Percentiles rank a stretch among this genome's conserved stretches.
These are phyloP conservation scores for Sabatieria punctata DNA, from an alignment of 2,888 invertebrate genomes.

Conservation along the genomic window DNA sequence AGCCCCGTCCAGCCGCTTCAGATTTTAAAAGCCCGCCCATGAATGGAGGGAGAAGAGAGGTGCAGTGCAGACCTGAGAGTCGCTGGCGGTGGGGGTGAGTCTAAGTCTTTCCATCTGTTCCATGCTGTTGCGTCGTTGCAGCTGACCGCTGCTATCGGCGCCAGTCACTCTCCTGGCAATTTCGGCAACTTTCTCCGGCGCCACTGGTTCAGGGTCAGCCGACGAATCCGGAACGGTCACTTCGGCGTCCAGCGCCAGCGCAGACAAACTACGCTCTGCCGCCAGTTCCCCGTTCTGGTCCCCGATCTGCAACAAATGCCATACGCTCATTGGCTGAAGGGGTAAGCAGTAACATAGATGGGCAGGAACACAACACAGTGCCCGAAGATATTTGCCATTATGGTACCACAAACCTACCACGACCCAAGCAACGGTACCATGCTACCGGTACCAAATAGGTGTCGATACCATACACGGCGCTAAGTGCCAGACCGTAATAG, in stretches of 20 bases:
- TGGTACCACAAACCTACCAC: neutral
- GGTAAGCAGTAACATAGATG: no score
- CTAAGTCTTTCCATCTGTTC: neutral
- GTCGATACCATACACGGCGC: no score
- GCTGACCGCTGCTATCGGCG: neutral
- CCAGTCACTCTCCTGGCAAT: neutral
- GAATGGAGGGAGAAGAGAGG: no score
- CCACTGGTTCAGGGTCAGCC: slow-evolving; percentile 6
- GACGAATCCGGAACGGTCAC: slow-evolving; percentile 3
- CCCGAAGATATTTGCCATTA: neutral
- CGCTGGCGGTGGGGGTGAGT: no score
- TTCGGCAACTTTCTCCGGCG: slow-evolving; percentile 40
- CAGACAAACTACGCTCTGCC: slow-evolving; percentile 76
- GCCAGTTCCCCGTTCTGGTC: slow-evolving; percentile 82
- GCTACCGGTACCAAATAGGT: no score
- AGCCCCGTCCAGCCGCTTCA: no score
- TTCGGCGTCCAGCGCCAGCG: slow-evolving; percentile 52
- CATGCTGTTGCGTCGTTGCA: slow-evolving; percentile 23
- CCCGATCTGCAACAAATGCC: slow-evolving; percentile 47
- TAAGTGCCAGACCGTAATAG: no score
- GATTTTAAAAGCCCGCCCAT: no score
- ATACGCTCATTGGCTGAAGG: no score
- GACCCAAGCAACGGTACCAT: no score
- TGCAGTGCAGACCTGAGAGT: no score
- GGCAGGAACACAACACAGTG: neutral